Conservation (phyloP, 2,888 invertebrate species). For the Andrena hattorfiana region DNA sequence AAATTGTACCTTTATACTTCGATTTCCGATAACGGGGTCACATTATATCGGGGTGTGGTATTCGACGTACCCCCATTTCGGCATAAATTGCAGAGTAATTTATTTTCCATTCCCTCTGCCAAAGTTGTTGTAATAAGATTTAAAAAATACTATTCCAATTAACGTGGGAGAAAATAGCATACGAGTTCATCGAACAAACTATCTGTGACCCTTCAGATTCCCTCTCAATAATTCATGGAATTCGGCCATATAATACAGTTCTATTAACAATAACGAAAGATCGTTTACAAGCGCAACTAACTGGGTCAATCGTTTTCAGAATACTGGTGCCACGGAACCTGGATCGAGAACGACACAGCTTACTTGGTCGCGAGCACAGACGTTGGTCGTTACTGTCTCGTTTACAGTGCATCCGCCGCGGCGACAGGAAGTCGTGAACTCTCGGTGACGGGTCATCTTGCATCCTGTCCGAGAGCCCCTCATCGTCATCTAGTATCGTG, state of each 20-base stretch:
- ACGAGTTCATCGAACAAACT: not conserved
- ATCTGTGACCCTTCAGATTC: no score
- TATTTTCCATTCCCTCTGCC: not conserved
- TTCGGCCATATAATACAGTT: not conserved
- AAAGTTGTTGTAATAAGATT: not conserved
- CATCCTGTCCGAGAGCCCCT: conserved; percentile 81
- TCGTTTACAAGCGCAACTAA: not conserved
- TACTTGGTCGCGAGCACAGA: conserved; percentile 88
- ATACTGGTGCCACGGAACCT: conserved; percentile 91
- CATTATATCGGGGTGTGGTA: conserved; percentile 29
- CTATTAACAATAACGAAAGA: not conserved
- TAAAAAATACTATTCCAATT: not conserved
- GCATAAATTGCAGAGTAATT: not conserved
- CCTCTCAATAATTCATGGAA: no score
- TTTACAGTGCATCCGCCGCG: conserved; percentile 80
- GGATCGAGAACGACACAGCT: conserved; percentile 88
- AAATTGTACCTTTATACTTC: conserved; percentile 43
- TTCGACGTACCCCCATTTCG: not conserved
- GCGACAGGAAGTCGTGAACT: conserved; percentile 77
- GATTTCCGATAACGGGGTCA: conserved; percentile 50
- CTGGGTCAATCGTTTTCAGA: conserved; percentile 84
- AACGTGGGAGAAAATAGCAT: not conserved
- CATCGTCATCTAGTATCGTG: conserved; percentile 81
- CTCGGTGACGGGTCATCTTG: conserved; percentile 81
- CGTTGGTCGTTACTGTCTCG: conserved; percentile 81